Evolutionary conservation across 2,888 invertebrate species (phyloP).

Genomic region (Aleiodes alternator): DNA sequence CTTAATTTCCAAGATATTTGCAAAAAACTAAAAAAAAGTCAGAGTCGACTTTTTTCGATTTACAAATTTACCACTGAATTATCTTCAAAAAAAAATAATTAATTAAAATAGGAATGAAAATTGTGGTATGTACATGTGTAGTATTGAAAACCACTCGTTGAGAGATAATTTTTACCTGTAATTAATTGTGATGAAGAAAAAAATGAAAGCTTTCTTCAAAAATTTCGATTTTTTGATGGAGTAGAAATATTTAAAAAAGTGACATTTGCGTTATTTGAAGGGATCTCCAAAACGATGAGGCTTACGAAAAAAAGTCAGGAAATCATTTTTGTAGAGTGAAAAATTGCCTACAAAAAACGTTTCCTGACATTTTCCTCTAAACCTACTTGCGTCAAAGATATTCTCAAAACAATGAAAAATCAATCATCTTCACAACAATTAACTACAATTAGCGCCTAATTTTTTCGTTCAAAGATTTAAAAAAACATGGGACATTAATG

Average conservation of each 20-base stretch:
- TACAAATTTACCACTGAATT: neutral
- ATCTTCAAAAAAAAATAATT: neutral
- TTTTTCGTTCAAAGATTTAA: conserved; percentile 12
- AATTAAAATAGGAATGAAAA: conserved; percentile 11
- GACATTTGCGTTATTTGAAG: no score
- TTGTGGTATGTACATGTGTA: conserved; percentile 40
- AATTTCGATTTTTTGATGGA: no score
- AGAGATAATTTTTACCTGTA: conserved; percentile 31
- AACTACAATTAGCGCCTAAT: conserved; percentile 38
- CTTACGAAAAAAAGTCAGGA: no score
- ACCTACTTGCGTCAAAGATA: no score
- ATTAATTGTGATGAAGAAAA: conserved; percentile 7
- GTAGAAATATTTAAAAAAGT: no score
- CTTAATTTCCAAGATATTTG: no score
- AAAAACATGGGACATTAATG: conserved; percentile 6
- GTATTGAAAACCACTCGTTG: conserved; percentile 27
- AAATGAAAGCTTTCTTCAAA: neutral
- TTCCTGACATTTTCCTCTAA: no score
- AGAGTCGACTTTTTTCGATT: neutral
- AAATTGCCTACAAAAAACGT: no score
- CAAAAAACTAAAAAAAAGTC: no score
- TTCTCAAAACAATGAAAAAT: neutral
- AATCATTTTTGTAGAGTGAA: no score
- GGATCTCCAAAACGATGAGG: no score
- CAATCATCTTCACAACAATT: conserved; percentile 7